phyloP scores from a whole-genome alignment of 2,888 invertebrate species.

The Phymatocera aterrima region DNA sequence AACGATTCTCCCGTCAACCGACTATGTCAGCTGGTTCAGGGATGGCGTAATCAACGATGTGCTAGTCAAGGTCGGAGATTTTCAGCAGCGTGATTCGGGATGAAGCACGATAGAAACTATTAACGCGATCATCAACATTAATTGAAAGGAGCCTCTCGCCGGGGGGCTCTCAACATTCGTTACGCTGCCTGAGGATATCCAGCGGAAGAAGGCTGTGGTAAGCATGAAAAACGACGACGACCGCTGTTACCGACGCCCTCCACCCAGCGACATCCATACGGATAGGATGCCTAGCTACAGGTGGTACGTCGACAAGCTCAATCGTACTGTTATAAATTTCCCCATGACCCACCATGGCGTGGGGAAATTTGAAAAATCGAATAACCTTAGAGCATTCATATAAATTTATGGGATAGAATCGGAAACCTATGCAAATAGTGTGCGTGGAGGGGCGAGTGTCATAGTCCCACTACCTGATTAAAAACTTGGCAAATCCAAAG shows the following conservation, averaged over 20 bases:
- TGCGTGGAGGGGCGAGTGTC: no score
- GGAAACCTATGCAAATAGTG: no score
- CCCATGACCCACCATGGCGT: no score
- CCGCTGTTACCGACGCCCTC: conserved; percentile 50
- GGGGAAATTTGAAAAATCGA: no score
- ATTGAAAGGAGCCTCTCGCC: no score
- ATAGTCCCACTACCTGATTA: no score
- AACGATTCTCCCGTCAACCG: conserved; percentile 51
- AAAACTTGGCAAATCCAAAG: no score
- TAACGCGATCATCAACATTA: no score
- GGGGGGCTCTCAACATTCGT: conserved; percentile 52
- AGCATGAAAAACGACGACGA: conserved; percentile 56
- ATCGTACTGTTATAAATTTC: no score
- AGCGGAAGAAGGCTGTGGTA: conserved; percentile 53
- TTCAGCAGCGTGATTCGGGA: conserved; percentile 54
- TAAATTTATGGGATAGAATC: no score
- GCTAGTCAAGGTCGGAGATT: conserved; percentile 54
- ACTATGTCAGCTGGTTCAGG: conserved; percentile 52
- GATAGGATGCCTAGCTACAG: conserved; percentile 48
- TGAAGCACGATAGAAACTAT: no score
- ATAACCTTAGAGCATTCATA: no score
- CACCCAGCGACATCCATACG: conserved; percentile 46
- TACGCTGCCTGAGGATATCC: conserved; percentile 49
- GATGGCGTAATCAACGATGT: conserved; percentile 47
- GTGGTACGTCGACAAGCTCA: conserved; percentile 49